Conservation (phyloP, 2,113 vertebrate genomes). For the Rhadina sibilatrix region DNA sequence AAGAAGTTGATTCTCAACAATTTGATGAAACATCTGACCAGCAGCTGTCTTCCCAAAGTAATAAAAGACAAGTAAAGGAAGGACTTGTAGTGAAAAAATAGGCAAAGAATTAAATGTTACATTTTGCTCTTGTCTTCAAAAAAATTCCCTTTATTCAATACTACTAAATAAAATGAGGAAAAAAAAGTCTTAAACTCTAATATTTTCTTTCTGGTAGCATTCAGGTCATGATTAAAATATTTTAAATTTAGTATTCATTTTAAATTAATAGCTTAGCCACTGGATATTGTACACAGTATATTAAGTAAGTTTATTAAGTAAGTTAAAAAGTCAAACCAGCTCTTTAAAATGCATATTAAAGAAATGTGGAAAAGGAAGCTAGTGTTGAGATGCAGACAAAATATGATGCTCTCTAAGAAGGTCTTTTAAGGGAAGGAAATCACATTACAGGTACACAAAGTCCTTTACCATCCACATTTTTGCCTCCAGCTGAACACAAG, state of each 20-base stretch:
- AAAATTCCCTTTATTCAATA: background rate
- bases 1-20: background rate
- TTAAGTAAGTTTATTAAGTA: background rate
- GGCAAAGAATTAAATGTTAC: background rate
- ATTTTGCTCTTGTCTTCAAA: background rate
- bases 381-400: background rate
- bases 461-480: constrained; percentile 6
- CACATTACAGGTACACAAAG: background rate
- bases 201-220: background rate
- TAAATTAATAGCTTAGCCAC: background rate
- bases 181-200: background rate
- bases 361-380: background rate
- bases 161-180: background rate
- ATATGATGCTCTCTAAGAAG: background rate
- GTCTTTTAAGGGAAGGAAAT: background rate
- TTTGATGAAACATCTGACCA: background rate
- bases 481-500: constrained; percentile 27
- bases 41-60: background rate
- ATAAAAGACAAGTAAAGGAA: background rate
- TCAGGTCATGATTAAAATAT: background rate
- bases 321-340: background rate
- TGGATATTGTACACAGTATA: background rate
- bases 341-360: background rate
- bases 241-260: background rate
- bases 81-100: background rate